phyloP scores from a whole-genome alignment of 2,797 vertebrate genomes.

The Pteronotus mesoamericanus region DNA sequence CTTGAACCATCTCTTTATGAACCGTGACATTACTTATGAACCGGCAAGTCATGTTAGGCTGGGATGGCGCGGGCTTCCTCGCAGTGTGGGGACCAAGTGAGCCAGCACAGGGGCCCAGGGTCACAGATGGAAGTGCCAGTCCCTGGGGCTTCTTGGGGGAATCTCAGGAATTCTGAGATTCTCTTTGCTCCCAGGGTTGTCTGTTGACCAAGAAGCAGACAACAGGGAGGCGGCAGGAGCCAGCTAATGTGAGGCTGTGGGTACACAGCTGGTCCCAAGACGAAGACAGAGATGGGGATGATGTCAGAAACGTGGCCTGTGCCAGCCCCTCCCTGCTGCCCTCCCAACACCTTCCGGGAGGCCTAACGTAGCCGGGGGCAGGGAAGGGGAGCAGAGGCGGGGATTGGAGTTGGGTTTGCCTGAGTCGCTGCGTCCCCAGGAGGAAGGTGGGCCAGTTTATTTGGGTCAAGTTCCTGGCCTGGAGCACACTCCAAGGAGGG shows the following conservation, averaged over 20 bases:
- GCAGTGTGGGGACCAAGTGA: background rate
- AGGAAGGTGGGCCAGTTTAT: background rate
- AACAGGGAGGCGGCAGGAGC: background rate
- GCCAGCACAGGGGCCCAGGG: background rate
- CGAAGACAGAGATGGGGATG: background rate
- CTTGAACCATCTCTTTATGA: background rate
- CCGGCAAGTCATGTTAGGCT: background rate
- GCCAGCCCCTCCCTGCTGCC: too few species aligned
- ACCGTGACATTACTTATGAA: background rate
- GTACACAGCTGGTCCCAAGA: too few species aligned
- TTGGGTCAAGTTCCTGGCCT: background rate
- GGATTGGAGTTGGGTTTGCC: background rate
- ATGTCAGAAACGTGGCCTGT: background rate
- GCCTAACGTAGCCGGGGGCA: too few species aligned
- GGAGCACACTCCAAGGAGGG: background rate
- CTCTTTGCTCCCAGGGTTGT: background rate
- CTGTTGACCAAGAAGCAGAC: background rate
- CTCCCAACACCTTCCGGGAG: background rate
- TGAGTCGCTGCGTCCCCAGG: background rate
- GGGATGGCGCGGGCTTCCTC: background rate
- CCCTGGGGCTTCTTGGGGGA: background rate
- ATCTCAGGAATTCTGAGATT: background rate
- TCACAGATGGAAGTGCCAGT: fast-evolving
- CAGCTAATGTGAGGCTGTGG: background rate
- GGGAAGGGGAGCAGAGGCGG: too few species aligned